Evolutionary conservation across 2,888 invertebrate genomes (phyloP).

Genomic region (Caenorhabditis zanzibari): DNA sequence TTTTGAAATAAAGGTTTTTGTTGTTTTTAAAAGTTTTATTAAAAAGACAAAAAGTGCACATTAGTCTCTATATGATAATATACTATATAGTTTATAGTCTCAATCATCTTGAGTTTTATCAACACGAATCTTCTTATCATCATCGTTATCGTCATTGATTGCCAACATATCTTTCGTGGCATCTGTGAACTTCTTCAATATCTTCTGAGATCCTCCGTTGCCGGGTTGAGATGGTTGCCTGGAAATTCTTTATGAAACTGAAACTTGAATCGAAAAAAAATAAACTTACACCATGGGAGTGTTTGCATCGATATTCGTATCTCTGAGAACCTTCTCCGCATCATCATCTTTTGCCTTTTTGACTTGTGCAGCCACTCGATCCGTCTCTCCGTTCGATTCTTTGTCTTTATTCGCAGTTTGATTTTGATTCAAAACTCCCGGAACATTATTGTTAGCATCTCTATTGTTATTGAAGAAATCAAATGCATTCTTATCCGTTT

Average conservation of each 20-base stretch:
- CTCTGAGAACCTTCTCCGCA: constrained; percentile 38
- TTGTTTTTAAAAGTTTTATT: too few species aligned
- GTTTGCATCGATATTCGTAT: constrained; percentile 26
- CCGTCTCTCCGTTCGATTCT: constrained; percentile 2
- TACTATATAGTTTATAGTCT: too few species aligned
- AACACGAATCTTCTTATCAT: constrained; percentile 14
- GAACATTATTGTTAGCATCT: constrained; percentile 12
- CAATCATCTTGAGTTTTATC: constrained; percentile 44
- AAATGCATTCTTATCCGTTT: constrained; percentile 22
- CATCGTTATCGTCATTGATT: constrained; percentile 29
- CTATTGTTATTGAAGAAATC: constrained; percentile 31
- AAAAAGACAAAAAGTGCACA: too few species aligned
- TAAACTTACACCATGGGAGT: constrained; percentile 33
- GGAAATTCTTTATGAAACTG: not conserved
- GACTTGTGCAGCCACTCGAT: constrained; percentile 31
- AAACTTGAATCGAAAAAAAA: not conserved
- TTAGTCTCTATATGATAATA: too few species aligned
- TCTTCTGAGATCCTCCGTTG: constrained; percentile 22
- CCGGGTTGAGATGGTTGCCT: not conserved
- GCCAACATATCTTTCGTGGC: constrained; percentile 50
- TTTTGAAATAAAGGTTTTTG: not conserved
- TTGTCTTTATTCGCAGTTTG: constrained; percentile 8
- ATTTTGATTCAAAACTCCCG: constrained; percentile 2
- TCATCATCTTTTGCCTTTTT: constrained; percentile 42
- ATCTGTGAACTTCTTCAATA: constrained; percentile 49